These are phyloP conservation scores for Apis cerana DNA, from an alignment of 1,140 invertebrate species.

Conservation along the genomic window DNA sequence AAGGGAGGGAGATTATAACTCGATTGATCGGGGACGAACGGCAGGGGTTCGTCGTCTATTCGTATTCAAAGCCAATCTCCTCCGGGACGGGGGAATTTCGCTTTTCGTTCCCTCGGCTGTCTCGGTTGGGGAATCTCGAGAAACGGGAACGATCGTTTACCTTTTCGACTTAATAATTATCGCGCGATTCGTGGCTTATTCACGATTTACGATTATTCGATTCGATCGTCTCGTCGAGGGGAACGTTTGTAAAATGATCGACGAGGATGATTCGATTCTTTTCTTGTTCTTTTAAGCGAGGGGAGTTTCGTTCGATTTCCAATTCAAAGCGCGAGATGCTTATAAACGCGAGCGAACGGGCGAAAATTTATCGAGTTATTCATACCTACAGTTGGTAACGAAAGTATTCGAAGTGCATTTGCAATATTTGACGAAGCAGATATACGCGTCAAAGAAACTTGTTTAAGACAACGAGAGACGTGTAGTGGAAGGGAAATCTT, in stretches of 20 bases:
- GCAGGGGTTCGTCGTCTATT: slow-evolving; percentile 3
- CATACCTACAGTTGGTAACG: no score
- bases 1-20: slow-evolving; percentile 17
- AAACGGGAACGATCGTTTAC: background rate
- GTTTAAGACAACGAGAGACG: no score
- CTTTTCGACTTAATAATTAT: background rate
- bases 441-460: no score
- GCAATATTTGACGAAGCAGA: no score
- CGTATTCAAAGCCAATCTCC: slow-evolving; percentile 27
- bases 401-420: no score
- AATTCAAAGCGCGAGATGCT: background rate
- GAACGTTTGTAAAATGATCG: no score
- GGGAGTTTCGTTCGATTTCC: background rate
- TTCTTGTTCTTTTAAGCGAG: no score
- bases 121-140: background rate
- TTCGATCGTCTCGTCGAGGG: no score
- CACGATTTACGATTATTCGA: no score
- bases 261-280: no score
- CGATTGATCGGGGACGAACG: background rate
- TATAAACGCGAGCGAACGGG: background rate
- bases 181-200: no score
- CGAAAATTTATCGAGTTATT: background rate
- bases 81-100: background rate
- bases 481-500: no score
- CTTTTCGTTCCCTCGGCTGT: background rate